Evolutionary conservation across 2,888 invertebrate genomes (phyloP).

Genomic region (Sesia apiformis): DNA sequence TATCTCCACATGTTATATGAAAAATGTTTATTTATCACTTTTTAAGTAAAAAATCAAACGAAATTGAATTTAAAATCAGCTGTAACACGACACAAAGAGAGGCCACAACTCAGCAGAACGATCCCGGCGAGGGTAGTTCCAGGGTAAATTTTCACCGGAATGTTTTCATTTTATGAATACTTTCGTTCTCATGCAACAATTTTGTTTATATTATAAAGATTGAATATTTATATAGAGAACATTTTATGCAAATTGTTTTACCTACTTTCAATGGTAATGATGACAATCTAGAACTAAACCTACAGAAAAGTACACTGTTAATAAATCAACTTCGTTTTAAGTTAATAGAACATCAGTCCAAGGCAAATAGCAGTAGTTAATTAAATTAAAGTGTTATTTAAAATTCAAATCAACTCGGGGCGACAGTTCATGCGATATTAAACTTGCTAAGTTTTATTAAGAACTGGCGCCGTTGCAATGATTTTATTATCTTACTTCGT

Average conservation of each 20-base stretch:
- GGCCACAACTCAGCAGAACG: constrained; percentile 6
- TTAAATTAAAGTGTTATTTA: constrained; percentile 10
- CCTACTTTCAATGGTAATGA: too few relatives aligned
- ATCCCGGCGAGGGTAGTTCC: constrained; percentile 7
- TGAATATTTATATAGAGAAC: too few relatives aligned
- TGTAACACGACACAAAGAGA: constrained; percentile 7
- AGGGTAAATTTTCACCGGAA: not conserved
- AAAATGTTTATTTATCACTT: not conserved
- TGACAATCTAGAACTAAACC: too few relatives aligned
- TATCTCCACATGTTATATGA: not conserved
- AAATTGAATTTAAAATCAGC: constrained; percentile 12
- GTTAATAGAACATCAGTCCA: not conserved
- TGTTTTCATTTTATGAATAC: not conserved
- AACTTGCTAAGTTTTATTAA: constrained; percentile 6
- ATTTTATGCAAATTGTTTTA: too few relatives aligned
- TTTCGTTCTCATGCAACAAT: not conserved
- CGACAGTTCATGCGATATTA: constrained; percentile 4
- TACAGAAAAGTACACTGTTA: too few relatives aligned
- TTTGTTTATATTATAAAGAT: too few relatives aligned
- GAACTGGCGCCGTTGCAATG: constrained; percentile 1
- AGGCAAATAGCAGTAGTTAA: constrained; percentile 6
- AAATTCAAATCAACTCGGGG: constrained; percentile 9
- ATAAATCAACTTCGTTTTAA: too few relatives aligned
- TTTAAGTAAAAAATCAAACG: constrained; percentile 3
- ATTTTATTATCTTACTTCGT: not conserved